These are phyloP conservation scores for Dissostichus mawsoni DNA, from an alignment of 2,113 vertebrate genomes.

Conservation along the genomic window DNA sequence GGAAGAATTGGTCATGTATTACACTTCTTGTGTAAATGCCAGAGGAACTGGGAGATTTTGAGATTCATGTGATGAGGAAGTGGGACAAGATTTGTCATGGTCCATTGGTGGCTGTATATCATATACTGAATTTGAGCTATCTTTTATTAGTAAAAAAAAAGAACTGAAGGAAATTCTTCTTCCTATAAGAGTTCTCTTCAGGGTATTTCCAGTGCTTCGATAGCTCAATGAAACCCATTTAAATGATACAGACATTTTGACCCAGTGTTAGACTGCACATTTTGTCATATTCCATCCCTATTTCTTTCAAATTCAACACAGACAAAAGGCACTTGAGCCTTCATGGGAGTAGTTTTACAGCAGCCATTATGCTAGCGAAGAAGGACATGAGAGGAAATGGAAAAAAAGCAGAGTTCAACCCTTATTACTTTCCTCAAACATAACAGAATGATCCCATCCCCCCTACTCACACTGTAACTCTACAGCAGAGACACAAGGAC, in stretches of 20 bases:
- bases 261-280: slow-evolving; percentile 5
- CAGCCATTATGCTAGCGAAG: slow-evolving; percentile 30
- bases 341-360: slow-evolving; percentile 40
- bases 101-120: not conserved
- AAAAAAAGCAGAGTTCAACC: slow-evolving; percentile 60
- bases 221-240: slow-evolving; percentile 32
- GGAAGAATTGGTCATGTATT: slow-evolving; percentile 24
- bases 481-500: slow-evolving; percentile 55
- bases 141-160: slow-evolving; percentile 3
- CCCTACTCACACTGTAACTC: slow-evolving; percentile 56
- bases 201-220: slow-evolving; percentile 5
- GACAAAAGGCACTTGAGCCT: slow-evolving; percentile 36
- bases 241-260: slow-evolving; percentile 33
- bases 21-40: slow-evolving; percentile 43
- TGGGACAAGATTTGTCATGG: slow-evolving; percentile 17
- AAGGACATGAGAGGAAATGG: slow-evolving; percentile 67
- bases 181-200: slow-evolving; percentile 10
- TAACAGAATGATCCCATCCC: slow-evolving; percentile 56
- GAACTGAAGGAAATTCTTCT: slow-evolving; percentile 7
- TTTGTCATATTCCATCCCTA: slow-evolving; percentile 29
- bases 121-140: slow-evolving; percentile 32
- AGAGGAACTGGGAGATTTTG: slow-evolving; percentile 37
- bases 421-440: slow-evolving; percentile 73
- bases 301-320: slow-evolving; percentile 46
- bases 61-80: slow-evolving; percentile 35